These are phyloP conservation scores for Falco biarmicus DNA, from an alignment of 2,797 vertebrate species.

Conservation along the genomic window DNA sequence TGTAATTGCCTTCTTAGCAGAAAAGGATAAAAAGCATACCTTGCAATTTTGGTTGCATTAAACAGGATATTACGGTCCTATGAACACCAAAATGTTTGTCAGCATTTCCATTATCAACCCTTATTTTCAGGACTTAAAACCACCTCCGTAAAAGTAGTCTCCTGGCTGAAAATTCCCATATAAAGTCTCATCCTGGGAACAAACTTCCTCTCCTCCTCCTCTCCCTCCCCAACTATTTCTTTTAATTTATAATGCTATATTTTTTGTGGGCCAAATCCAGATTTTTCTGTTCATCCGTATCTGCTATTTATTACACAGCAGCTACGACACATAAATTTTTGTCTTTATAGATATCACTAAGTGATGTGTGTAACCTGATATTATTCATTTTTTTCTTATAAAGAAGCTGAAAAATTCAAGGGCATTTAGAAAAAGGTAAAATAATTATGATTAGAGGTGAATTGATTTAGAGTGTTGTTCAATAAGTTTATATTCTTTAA, in stretches of 20 bases:
- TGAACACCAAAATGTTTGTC: conserved; percentile 58
- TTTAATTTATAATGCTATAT: neutral
- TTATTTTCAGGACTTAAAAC: conserved; percentile 46
- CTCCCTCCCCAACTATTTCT: neutral
- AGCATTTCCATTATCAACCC: conserved; percentile 59
- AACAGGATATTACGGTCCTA: conserved; percentile 53
- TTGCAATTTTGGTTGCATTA: conserved; percentile 69
- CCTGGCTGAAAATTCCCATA: conserved; percentile 6
- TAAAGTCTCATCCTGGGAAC: neutral
- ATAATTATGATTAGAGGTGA: neutral
- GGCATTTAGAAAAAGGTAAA: neutral
- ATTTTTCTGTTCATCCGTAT: neutral
- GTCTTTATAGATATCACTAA: neutral
- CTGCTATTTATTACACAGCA: neutral
- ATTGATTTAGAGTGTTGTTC: neutral
- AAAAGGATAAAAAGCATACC: conserved; percentile 71
- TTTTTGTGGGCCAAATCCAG: neutral
- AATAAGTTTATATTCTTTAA: neutral
- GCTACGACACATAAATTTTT: neutral
- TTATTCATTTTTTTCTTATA: neutral
- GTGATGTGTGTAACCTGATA: neutral
- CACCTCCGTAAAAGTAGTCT: conserved; percentile 18
- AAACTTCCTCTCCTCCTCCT: neutral
- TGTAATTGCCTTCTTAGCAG: conserved; percentile 72
- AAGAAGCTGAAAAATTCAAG: neutral